These are phyloP conservation scores for Silurus lanzhouensis DNA, from an alignment of 2,797 vertebrate species.

Conservation along the genomic window DNA sequence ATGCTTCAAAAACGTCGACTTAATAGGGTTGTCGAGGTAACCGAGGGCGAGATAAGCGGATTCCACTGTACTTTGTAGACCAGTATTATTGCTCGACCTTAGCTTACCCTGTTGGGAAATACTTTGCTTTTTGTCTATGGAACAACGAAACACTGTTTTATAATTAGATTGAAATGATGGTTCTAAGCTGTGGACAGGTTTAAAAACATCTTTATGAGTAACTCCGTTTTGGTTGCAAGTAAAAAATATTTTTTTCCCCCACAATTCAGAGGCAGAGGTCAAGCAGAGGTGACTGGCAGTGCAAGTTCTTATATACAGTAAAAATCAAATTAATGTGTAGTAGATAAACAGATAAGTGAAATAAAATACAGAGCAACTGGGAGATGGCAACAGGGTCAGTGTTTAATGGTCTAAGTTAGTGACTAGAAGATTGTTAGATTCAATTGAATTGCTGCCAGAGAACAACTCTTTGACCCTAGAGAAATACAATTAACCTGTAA, in stretches of 20 bases:
- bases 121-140: too few relatives aligned
- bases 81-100: background rate
- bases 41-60: too few relatives aligned
- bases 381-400: background rate
- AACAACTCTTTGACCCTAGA: background rate
- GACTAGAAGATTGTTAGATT: conserved; percentile 8
- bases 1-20: too few relatives aligned
- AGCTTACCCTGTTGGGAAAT: background rate
- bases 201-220: background rate
- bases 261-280: background rate
- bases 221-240: background rate
- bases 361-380: background rate
- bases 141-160: background rate
- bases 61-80: too few relatives aligned
- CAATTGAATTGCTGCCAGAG: background rate
- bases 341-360: background rate
- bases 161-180: background rate
- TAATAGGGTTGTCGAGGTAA: too few relatives aligned
- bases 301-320: background rate
- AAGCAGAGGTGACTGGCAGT: background rate
- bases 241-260: background rate
- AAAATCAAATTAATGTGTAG: conserved; percentile 10
- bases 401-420: background rate
- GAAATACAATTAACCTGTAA: conserved; percentile 13
- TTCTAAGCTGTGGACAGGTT: background rate